Evolutionary conservation across 2,797 vertebrate species (phyloP), one percentile per base, ranked within the genome.

Genomic region (Loris lydekkerianus): DNA sequence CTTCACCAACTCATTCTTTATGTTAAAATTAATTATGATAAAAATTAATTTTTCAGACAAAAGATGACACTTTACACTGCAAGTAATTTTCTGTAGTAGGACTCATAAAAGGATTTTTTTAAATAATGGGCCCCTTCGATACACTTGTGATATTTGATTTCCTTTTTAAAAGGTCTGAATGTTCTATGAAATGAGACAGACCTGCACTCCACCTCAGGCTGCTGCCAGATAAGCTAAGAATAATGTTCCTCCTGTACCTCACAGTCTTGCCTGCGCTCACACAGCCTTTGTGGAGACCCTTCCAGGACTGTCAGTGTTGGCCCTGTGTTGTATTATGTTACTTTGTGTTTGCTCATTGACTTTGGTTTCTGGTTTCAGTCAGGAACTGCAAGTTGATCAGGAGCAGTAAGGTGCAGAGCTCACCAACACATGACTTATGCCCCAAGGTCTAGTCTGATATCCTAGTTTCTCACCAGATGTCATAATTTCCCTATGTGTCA

Each of bases 21-120:
- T 83, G 20, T 91, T 96, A 88, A 94, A 95, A 93, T 70, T 29
- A 82, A 40, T 85, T 81, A 15, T 82, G 67, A 91, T 85, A 61
- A 87, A 76, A 89, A 73, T 8, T 21, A 29, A 56, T n/a, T 85
- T 97, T 77, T 49, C 23, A 95, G 37, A 63, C 40, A 31, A 65
- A 93, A 13, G 29, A 37, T 85, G 27, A 46, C 49, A 81, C 46
- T 92, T 83, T 77, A 70, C 20, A 63, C 37, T 85, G 49, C 75
- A 84, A 85, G 7, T 73, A 46, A 93, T 78, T 80, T 46, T 81
- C n/a, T 76, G 7, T 43, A 67, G 23, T n/a, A 58, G 23, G 58
- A 53, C 60, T 49, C 21, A 34, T 77, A 69, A 56, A 58, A 49
- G 60, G 40, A 43, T 91, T 94, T 29, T 80, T 73, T 73, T n/a